Evolutionary conservation across 2,888 invertebrate genomes (phyloP).

Genomic region (Gryllus longicercus): DNA sequence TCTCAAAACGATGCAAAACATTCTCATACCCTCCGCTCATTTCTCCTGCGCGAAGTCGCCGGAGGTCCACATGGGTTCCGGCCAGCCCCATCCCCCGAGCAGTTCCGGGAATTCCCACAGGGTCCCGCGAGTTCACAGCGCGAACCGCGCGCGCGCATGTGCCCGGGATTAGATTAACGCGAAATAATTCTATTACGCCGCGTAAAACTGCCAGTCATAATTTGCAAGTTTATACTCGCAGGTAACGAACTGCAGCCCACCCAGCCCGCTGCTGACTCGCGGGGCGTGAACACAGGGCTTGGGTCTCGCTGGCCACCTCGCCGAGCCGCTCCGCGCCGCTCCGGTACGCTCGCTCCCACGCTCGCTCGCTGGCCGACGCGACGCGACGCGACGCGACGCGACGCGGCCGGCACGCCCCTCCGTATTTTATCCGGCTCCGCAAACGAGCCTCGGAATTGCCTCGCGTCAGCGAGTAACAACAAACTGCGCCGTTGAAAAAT

Average conservation of each 20-base stretch:
- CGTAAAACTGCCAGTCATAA: conserved; percentile 17
- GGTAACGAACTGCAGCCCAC: not conserved
- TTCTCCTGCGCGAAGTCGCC: too few species aligned
- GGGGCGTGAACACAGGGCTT: not conserved
- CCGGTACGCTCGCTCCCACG: too few species aligned
- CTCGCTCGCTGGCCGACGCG: too few species aligned
- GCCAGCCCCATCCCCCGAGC: too few species aligned
- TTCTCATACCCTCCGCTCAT: too few species aligned
- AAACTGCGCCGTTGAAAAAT: not conserved
- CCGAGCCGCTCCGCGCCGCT: too few species aligned
- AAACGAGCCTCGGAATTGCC: not conserved
- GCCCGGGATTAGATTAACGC: not conserved
- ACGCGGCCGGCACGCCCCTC: too few species aligned
- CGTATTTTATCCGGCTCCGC: not conserved
- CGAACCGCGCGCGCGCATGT: not conserved
- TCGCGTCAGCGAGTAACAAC: not conserved
- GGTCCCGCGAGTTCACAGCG: not conserved
- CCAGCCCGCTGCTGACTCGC: not conserved
- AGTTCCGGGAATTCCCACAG: too few species aligned
- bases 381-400: too few species aligned
- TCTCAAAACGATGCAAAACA: too few species aligned
- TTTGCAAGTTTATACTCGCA: conserved; percentile 8
- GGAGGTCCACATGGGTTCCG: too few species aligned
- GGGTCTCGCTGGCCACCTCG: too few species aligned
- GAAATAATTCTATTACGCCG: not conserved